Conservation (phyloP, 2,797 vertebrate species). For the Halcyon badia region DNA sequence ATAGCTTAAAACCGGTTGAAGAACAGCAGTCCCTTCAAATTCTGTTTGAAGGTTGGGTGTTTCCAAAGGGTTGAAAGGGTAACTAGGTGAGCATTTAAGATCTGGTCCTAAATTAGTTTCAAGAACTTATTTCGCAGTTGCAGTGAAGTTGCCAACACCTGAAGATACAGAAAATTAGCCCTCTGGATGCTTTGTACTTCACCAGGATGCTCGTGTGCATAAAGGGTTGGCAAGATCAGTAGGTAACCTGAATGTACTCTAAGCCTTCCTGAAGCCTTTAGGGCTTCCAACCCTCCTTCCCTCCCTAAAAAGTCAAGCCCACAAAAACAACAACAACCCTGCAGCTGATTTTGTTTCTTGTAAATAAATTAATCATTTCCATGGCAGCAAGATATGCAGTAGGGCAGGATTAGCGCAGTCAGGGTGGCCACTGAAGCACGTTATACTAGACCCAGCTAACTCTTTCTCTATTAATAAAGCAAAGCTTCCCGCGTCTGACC, state of each 20-base stretch:
- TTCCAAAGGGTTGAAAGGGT: background rate
- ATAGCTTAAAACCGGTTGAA: background rate
- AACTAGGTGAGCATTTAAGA: background rate
- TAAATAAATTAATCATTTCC: background rate
- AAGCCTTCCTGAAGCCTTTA: background rate
- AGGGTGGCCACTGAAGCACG: background rate
- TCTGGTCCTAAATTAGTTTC: background rate
- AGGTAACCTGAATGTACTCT: background rate
- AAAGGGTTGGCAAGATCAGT: background rate
- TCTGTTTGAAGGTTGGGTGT: background rate
- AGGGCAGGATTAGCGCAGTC: background rate
- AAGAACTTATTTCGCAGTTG: background rate
- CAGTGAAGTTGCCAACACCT: background rate
- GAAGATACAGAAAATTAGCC: background rate
- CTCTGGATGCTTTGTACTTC: background rate
- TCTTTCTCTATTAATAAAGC: background rate
- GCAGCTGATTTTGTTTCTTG: background rate
- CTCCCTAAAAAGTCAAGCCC: background rate
- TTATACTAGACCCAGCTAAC: background rate
- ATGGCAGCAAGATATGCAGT: constrained; percentile 11
- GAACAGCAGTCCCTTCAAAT: background rate
- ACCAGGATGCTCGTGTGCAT: background rate
- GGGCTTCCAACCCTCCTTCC: background rate
- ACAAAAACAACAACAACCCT: background rate
- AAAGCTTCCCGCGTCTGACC: background rate